These are phyloP conservation scores for Cenopis cana DNA, from an alignment of 2,888 invertebrate species.

Conservation along the genomic window DNA sequence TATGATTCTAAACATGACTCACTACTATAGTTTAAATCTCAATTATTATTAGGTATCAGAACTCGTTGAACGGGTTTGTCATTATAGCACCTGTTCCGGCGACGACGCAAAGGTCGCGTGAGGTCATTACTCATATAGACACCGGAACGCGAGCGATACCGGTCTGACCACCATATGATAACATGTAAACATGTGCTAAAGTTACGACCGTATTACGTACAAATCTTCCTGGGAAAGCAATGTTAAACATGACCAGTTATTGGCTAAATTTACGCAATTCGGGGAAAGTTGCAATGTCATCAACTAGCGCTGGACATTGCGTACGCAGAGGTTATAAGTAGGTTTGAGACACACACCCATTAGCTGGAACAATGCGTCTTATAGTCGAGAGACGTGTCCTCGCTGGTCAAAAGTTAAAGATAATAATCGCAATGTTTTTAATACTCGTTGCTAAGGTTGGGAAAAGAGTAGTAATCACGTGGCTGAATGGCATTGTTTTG, in stretches of 20 bases:
- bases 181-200: conserved; percentile 59
- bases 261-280: conserved; percentile 61
- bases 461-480: conserved; percentile 38
- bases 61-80: conserved; percentile 60
- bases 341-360: conserved; percentile 26
- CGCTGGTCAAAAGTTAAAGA: conserved; percentile 39
- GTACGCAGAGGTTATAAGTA: conserved; percentile 41
- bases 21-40: conserved; percentile 33
- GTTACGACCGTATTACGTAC: conserved; percentile 58
- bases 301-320: conserved; percentile 43
- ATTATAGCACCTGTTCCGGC: conserved; percentile 59
- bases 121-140: conserved; percentile 71
- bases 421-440: conserved; percentile 35
- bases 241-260: conserved; percentile 55
- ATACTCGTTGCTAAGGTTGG: conserved; percentile 29
- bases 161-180: conserved; percentile 77
- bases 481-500: conserved; percentile 21
- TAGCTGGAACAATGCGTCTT: conserved; percentile 32
- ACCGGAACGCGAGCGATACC: conserved; percentile 60
- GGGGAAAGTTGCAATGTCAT: conserved; percentile 65
- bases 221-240: conserved; percentile 60
- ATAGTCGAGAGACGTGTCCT: conserved; percentile 37
- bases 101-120: conserved; percentile 62
- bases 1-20: not conserved
- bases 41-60: conserved; percentile 47